These are phyloP conservation scores for Propithecus coquereli DNA, from an alignment of 2,113 vertebrate species.

Conservation along the genomic window DNA sequence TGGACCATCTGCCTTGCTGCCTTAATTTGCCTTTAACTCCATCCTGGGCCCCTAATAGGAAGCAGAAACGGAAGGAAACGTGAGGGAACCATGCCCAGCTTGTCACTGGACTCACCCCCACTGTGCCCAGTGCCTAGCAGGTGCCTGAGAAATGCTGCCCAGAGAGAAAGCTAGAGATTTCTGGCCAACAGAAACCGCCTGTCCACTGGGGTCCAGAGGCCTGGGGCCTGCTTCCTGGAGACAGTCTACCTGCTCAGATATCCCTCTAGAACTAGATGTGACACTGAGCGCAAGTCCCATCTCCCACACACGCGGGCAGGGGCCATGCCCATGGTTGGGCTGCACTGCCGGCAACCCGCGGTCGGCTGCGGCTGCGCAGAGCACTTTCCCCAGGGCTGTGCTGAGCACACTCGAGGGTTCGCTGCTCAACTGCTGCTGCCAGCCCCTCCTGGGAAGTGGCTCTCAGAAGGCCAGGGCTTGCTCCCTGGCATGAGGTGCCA, in stretches of 20 bases:
- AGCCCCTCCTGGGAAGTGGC: background rate
- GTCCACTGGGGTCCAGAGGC: no score
- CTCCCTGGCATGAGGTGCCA: fast-evolving
- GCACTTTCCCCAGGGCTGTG: background rate
- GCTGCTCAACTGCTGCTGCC: background rate
- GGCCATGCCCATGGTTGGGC: background rate
- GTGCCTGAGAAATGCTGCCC: background rate
- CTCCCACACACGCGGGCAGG: background rate
- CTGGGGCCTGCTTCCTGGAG: background rate
- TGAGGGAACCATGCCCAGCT: background rate
- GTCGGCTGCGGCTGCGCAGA: background rate
- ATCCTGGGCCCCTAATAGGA: background rate
- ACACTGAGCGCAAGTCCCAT: background rate
- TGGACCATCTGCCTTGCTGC: background rate
- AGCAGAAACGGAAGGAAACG: background rate
- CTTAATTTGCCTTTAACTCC: background rate
- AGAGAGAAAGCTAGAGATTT: background rate
- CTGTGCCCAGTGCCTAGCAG: background rate
- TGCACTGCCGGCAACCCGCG: background rate
- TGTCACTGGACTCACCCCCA: background rate
- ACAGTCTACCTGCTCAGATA: background rate
- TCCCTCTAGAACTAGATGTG: background rate
- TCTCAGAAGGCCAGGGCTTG: background rate
- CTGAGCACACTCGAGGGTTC: background rate
- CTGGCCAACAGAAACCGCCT: background rate